Evolutionary conservation across 2,888 invertebrate genomes (phyloP).

Genomic region (Cremastinae sp.): DNA sequence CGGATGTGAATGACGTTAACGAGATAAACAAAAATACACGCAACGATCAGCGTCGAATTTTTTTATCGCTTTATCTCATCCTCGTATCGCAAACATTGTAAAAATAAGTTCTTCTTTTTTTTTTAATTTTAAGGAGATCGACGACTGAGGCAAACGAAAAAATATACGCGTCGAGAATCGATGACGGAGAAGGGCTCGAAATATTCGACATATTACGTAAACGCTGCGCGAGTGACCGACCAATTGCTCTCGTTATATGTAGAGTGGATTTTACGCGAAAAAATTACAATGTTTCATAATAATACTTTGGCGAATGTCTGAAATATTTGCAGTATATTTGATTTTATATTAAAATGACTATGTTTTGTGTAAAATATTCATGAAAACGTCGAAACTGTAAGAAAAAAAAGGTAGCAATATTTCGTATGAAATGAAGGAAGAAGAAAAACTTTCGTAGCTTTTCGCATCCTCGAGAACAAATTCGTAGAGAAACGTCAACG

Average conservation of each 20-base stretch:
- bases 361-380: too few species aligned
- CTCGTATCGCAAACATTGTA: not conserved
- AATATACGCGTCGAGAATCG: constrained; percentile 2
- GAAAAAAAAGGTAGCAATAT: too few species aligned
- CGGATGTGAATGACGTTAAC: constrained; percentile 35
- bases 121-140: not conserved
- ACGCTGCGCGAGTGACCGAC: constrained; percentile 28
- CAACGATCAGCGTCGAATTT: not conserved
- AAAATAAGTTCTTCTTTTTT: not conserved
- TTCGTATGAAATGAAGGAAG: too few species aligned
- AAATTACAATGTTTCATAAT: constrained; percentile 4
- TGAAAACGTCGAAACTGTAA: too few species aligned
- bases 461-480: too few species aligned
- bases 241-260: constrained; percentile 18
- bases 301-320: not conserved
- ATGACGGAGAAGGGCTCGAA: constrained; percentile 38
- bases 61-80: not conserved
- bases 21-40: constrained; percentile 23
- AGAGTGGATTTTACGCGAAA: not conserved
- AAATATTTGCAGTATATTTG: not conserved
- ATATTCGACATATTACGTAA: constrained; percentile 46
- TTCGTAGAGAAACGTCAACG: too few species aligned
- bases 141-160: not conserved
- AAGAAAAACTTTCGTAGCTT: too few species aligned
- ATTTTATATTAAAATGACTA: too few species aligned